Conservation (phyloP, 2,888 invertebrate species). For the Drosophila paramelanica region DNA sequence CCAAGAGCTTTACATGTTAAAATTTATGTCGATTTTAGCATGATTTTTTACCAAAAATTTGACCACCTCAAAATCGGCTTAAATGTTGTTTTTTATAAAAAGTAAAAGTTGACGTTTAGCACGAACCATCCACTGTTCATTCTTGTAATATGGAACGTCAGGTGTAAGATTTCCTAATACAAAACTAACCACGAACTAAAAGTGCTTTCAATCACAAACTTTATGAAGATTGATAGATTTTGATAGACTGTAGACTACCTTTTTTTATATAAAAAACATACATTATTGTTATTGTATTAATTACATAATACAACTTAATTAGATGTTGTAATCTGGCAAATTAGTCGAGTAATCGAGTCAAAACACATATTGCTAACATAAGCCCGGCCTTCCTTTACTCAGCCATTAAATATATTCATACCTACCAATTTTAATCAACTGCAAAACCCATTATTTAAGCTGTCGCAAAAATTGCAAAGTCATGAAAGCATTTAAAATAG, state of each 20-base stretch:
- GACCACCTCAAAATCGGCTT: too few species aligned
- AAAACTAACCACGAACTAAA: too few species aligned
- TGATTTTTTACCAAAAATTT: too few species aligned
- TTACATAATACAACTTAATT: neutral
- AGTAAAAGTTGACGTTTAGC: neutral
- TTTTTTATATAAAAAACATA: too few species aligned
- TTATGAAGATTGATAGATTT: neutral
- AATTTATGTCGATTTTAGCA: too few species aligned
- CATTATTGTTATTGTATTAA: too few species aligned
- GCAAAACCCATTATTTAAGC: conserved; percentile 4
- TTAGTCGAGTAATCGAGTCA: neutral
- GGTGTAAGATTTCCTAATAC: too few species aligned
- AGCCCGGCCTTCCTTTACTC: neutral
- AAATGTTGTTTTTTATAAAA: neutral
- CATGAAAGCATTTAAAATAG: conserved; percentile 8
- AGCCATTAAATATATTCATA: neutral
- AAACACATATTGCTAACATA: neutral
- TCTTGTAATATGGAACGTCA: neutral
- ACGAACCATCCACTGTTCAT: neutral
- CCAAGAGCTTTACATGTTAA: too few species aligned
- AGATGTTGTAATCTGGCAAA: neutral
- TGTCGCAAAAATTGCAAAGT: conserved; percentile 13
- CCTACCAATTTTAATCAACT: neutral
- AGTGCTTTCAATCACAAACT: too few species aligned
- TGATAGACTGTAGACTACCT: too few species aligned